Evolutionary conservation across 2,888 invertebrate genomes (phyloP).

Genomic region (Tanypteryx hageni): DNA sequence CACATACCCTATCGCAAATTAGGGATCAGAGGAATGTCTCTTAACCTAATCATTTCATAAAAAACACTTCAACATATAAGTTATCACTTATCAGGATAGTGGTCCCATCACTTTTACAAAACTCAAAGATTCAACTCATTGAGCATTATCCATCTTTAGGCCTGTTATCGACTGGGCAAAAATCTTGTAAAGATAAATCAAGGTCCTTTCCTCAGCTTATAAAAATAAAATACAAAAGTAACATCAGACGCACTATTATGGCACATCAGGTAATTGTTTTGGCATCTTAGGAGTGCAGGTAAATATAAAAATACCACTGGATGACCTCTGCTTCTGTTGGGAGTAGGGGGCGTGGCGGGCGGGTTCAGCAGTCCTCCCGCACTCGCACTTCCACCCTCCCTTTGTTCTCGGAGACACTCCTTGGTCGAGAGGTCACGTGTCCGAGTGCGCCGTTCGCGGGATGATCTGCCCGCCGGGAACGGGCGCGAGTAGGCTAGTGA

Average conservation of each 20-base stretch:
- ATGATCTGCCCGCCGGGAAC: background rate
- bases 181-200: slow-evolving; percentile 26
- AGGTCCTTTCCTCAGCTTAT: slow-evolving; percentile 8
- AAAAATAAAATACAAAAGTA: slow-evolving; percentile 57
- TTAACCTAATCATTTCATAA: slow-evolving; percentile 36
- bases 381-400: background rate
- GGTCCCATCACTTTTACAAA: slow-evolving; percentile 55
- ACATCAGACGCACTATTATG: slow-evolving; percentile 52
- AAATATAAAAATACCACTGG: slow-evolving; percentile 13
- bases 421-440: background rate
- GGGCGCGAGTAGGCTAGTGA: background rate
- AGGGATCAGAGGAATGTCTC: slow-evolving; percentile 56
- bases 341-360: background rate
- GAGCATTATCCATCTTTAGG: slow-evolving; percentile 16
- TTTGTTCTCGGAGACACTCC: background rate
- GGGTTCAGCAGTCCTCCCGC: background rate
- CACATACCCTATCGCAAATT: slow-evolving; percentile 40
- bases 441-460: background rate
- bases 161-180: slow-evolving; percentile 33
- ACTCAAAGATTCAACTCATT: background rate
- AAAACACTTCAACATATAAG: slow-evolving; percentile 47
- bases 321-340: background rate
- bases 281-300: slow-evolving; percentile 52
- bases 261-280: slow-evolving; percentile 60
- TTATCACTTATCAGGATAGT: slow-evolving; percentile 48